A percentile compares a stretch with the other conserved stretches of the same genome.
Evolutionary conservation across 1,140 invertebrate species (phyloP).

Genomic region (Drosophila littoralis): DNA sequence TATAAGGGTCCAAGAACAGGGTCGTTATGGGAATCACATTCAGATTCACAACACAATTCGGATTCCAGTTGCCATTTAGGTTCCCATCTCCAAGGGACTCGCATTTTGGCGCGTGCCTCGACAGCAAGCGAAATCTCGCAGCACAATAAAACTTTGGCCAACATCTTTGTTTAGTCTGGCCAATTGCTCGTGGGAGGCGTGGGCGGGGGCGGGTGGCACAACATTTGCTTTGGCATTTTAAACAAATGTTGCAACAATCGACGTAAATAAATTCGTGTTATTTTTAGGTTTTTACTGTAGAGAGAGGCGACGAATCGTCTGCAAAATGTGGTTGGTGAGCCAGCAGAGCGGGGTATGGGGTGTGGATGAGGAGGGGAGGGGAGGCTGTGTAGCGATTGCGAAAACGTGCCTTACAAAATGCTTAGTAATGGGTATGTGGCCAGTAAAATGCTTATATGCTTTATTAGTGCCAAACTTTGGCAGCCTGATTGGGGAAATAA

Average conservation of each 20-base stretch:
- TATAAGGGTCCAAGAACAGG: constrained; percentile 21
- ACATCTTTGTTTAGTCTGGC: constrained; percentile 67
- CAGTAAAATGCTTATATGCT: background rate
- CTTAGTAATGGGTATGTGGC: background rate
- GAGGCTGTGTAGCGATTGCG: background rate
- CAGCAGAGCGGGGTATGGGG: too few species aligned
- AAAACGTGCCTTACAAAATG: constrained; percentile 20
- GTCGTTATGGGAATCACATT: background rate
- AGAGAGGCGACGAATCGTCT: constrained; percentile 44
- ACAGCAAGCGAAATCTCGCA: background rate
- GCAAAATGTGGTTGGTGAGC: background rate
- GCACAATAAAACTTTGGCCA: constrained; percentile 37
- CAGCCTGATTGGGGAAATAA: background rate
- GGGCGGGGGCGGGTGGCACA: background rate
- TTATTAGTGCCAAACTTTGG: background rate
- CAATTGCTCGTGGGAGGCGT: background rate
- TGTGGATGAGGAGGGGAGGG: background rate
- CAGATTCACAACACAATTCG: background rate
- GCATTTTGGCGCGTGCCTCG: constrained; percentile 54
- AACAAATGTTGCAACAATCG: constrained; percentile 50
- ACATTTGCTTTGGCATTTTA: constrained; percentile 30
- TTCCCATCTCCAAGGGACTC: constrained; percentile 20
- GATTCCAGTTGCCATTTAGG: background rate
- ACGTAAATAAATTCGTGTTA: constrained; percentile 31
- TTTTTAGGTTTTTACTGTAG: constrained; percentile 28